These are phyloP conservation scores for Fulmarus glacialis DNA, from an alignment of 2,113 vertebrate genomes.

Conservation along the genomic window DNA sequence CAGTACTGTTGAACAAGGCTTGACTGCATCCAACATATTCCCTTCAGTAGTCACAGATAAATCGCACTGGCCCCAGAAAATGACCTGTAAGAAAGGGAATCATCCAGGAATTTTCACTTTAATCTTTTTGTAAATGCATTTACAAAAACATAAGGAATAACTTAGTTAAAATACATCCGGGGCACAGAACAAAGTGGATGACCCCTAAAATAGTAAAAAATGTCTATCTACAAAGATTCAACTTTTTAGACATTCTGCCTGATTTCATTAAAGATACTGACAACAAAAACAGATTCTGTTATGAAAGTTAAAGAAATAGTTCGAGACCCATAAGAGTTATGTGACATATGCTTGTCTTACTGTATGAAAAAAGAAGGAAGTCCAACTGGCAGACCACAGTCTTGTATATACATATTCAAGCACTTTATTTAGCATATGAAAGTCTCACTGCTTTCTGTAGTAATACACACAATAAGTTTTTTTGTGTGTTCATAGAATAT, in stretches of 20 bases:
- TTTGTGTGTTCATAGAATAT: background rate
- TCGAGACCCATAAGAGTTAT: background rate
- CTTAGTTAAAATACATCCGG: background rate
- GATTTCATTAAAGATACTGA: background rate
- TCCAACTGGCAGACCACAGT: background rate
- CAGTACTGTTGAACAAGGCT: constrained; percentile 85
- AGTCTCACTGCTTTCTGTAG: background rate
- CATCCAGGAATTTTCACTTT: background rate
- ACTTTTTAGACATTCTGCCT: background rate
- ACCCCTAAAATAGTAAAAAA: background rate
- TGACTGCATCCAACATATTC: constrained; percentile 46
- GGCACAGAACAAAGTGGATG: background rate
- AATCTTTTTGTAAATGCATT: background rate
- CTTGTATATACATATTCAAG: background rate
- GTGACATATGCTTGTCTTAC: background rate
- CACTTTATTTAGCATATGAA: background rate
- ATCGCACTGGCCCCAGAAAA: constrained; percentile 87
- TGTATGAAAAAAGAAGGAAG: background rate
- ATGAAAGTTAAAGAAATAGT: background rate
- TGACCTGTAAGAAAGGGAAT: constrained; percentile 76
- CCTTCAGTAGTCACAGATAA: constrained; percentile 36
- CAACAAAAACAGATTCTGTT: background rate
- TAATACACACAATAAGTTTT: background rate
- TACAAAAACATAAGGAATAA: background rate
- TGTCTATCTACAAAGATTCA: background rate